Percentiles rank a stretch among this genome's conserved stretches.
Evolutionary conservation across 2,797 vertebrate genomes (phyloP).

Genomic region (Chlorospingus flavigularis): DNA sequence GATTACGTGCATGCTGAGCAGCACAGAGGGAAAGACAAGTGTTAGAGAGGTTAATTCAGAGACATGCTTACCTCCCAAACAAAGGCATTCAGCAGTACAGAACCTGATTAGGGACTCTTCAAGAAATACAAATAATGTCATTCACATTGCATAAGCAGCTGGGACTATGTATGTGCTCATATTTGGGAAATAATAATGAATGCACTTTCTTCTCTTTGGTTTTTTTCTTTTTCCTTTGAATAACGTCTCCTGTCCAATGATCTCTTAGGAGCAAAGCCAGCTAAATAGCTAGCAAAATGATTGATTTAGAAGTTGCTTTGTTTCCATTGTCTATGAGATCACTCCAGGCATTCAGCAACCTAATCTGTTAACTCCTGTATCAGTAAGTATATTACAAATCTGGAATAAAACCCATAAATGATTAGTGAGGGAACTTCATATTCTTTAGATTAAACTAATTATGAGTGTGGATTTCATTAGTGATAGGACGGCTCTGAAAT

Average conservation of each 20-base stretch:
- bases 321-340: conserved; percentile 49
- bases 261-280: conserved; percentile 24
- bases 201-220: not conserved
- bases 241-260: conserved; percentile 15
- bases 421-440: conserved; percentile 21
- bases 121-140: conserved; percentile 37
- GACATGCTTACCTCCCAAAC: not conserved
- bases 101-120: conserved; percentile 16
- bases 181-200: not conserved
- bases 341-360: conserved; percentile 30
- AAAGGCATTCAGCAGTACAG: conserved; percentile 14
- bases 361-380: conserved; percentile 51
- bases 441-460: conserved; percentile 61
- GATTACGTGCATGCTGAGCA: not conserved
- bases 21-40: not conserved
- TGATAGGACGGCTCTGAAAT: conserved; percentile 45
- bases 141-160: not conserved
- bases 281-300: conserved; percentile 45
- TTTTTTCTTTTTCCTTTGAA: not conserved
- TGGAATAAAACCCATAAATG: conserved; percentile 34
- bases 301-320: conserved; percentile 61
- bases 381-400: conserved; percentile 45
- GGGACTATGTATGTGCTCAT: not conserved
- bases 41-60: conserved; percentile 44
- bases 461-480: conserved; percentile 65